phyloP scores from a whole-genome alignment of 2,888 invertebrate species.

The Brachyopa scutellaris region DNA sequence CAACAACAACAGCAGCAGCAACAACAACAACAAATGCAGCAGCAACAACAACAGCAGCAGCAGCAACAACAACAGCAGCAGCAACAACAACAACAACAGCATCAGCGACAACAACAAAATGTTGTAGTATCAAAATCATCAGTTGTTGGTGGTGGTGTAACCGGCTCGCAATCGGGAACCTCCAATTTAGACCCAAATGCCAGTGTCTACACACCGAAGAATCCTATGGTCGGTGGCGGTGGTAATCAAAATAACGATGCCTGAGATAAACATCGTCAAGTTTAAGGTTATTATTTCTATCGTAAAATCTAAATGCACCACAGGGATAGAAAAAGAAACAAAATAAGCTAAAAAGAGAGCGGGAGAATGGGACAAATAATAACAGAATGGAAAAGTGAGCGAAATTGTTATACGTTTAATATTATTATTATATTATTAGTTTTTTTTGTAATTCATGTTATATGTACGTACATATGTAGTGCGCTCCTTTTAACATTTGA shows the following conservation, averaged over 20 bases:
- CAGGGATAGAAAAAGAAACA: slow-evolving; percentile 30
- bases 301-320: slow-evolving; percentile 65
- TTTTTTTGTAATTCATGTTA: background rate
- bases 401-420: too few species aligned
- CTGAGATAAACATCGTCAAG: slow-evolving; percentile 79
- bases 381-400: slow-evolving; percentile 37
- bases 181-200: slow-evolving; percentile 93
- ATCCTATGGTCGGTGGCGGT: slow-evolving; percentile 80
- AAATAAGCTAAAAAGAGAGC: slow-evolving; percentile 3
- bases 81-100: too few species aligned
- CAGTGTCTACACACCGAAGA: slow-evolving; percentile 94
- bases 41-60: slow-evolving; percentile 73
- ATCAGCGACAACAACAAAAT: slow-evolving; percentile 74
- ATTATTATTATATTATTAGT: too few species aligned
- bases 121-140: slow-evolving; percentile 78
- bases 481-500: slow-evolving; percentile 17
- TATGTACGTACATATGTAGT: background rate
- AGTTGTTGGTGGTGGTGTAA: slow-evolving; percentile 77
- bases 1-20: slow-evolving; percentile 68
- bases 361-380: slow-evolving; percentile 2
- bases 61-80: slow-evolving; percentile 74
- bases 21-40: slow-evolving; percentile 69
- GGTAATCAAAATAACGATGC: slow-evolving; percentile 74
- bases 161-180: slow-evolving; percentile 77
- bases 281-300: slow-evolving; percentile 80